phyloP scores from a whole-genome alignment of 1,140 invertebrate species.

The Phymastichus coffea region DNA sequence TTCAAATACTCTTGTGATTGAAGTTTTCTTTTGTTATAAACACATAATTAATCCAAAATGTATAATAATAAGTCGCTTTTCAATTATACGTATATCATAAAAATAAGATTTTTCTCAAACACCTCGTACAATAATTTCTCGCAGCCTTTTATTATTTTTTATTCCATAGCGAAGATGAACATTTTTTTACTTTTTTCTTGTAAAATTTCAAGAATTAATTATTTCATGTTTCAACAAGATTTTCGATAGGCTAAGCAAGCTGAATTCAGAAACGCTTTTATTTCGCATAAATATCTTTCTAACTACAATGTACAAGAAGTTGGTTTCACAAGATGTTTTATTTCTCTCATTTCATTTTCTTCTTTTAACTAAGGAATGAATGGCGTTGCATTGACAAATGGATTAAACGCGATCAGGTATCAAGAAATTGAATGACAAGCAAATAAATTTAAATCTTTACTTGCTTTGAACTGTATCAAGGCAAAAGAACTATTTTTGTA shows the following conservation, averaged over 20 bases:
- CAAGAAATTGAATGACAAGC: background rate
- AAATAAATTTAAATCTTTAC: slow-evolving; percentile 6
- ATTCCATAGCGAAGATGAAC: too few species aligned
- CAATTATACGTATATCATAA: background rate
- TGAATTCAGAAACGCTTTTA: slow-evolving; percentile 21
- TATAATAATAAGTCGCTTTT: slow-evolving; percentile 18
- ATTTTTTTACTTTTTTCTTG: too few species aligned
- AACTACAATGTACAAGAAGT: slow-evolving; percentile 31
- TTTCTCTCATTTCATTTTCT: slow-evolving; percentile 5
- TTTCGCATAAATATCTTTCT: slow-evolving; percentile 30
- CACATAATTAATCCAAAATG: slow-evolving; percentile 7
- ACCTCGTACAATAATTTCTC: slow-evolving; percentile 13
- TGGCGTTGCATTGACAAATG: slow-evolving; percentile 19
- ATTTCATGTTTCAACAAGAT: too few species aligned
- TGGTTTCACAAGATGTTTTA: slow-evolving; percentile 13
- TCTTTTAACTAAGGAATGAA: slow-evolving; percentile 35
- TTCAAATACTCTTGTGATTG: slow-evolving; percentile 5
- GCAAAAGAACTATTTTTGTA: slow-evolving; percentile 14
- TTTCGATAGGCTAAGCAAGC: slow-evolving; percentile 20
- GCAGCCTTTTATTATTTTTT: slow-evolving; percentile 7
- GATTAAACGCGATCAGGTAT: slow-evolving; percentile 4
- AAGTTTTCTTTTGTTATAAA: slow-evolving; percentile 4
- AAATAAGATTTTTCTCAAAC: slow-evolving; percentile 13
- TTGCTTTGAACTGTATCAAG: slow-evolving; percentile 16
- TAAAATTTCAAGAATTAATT: too few species aligned